phyloP scores from a whole-genome alignment of 2,888 invertebrate genomes.

The Eurytoma californica region DNA sequence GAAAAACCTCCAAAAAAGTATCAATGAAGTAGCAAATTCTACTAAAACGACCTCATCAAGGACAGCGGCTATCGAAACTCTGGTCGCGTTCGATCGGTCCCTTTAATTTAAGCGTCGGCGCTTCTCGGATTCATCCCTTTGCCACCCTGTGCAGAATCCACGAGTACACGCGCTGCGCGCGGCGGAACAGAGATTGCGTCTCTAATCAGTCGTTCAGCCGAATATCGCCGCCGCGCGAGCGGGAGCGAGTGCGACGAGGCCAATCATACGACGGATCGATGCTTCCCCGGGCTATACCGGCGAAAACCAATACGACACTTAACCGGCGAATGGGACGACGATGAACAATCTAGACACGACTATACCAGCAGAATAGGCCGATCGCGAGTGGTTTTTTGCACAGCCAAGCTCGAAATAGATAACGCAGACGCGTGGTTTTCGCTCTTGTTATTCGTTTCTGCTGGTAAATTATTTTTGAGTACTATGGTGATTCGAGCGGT shows the following conservation, averaged over 20 bases:
- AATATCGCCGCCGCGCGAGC: conserved; percentile 23
- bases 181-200: conserved; percentile 18
- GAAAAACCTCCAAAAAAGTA: too few species aligned
- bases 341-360: too few species aligned
- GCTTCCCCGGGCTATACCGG: neutral
- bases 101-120: conserved; percentile 16
- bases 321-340: neutral
- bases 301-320: conserved; percentile 29
- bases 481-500: too few species aligned
- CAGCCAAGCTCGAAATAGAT: too few species aligned
- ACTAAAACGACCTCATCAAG: too few species aligned
- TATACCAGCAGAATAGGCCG: too few species aligned
- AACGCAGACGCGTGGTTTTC: too few species aligned
- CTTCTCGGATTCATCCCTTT: conserved; percentile 24
- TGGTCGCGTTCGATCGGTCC: neutral
- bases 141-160: neutral
- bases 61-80: too few species aligned
- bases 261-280: conserved; percentile 36
- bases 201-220: conserved; percentile 46
- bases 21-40: too few species aligned
- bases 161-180: neutral
- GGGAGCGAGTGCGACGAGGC: neutral
- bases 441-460: too few species aligned
- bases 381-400: too few species aligned
- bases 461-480: too few species aligned